These are phyloP conservation scores for Etheostoma spectabile DNA, from an alignment of 2,113 vertebrate genomes.

Conservation along the genomic window DNA sequence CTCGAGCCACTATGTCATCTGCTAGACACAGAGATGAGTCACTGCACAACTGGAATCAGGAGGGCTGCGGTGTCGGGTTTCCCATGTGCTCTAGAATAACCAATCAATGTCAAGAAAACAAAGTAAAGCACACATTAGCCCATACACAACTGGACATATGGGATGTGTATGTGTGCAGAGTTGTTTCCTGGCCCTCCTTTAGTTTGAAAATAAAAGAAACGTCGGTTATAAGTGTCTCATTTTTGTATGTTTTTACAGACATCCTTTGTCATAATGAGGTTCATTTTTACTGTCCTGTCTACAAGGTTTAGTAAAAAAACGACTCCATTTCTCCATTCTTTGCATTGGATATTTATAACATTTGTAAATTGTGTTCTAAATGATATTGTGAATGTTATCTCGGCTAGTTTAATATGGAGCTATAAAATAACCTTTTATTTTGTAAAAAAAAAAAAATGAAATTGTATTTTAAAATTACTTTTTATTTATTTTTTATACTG, in stretches of 20 bases:
- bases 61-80: conserved; percentile 74
- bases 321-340: too few relatives aligned
- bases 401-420: too few relatives aligned
- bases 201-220: neutral
- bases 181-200: conserved; percentile 33
- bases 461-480: too few relatives aligned
- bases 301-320: too few relatives aligned
- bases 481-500: too few relatives aligned
- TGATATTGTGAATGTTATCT: too few relatives aligned
- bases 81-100: conserved; percentile 74
- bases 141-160: conserved; percentile 52
- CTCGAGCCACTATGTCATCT: conserved; percentile 62
- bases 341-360: too few relatives aligned
- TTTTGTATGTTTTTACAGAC: neutral
- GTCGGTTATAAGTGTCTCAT: neutral
- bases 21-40: conserved; percentile 77
- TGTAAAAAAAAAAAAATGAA: too few relatives aligned
- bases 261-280: too few relatives aligned
- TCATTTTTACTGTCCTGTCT: too few relatives aligned
- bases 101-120: conserved; percentile 82
- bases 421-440: too few relatives aligned
- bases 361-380: too few relatives aligned
- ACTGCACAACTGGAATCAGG: conserved; percentile 77
- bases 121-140: conserved; percentile 64
- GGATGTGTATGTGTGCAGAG: conserved; percentile 57